Conservation (phyloP, 2,888 invertebrate genomes). For the Rambutsinella grinnellia region DNA sequence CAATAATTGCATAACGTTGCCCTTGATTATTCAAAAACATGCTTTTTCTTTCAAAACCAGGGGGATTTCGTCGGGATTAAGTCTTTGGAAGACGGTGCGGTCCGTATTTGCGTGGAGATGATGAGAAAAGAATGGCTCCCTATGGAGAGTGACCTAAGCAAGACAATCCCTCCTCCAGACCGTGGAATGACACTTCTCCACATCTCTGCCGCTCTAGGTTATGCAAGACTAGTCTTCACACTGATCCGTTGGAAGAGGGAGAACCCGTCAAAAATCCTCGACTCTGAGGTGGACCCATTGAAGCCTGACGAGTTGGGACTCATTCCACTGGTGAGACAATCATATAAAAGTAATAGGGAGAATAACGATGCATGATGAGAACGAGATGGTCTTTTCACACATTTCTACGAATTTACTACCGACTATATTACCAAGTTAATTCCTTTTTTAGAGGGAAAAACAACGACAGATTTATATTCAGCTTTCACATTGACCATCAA, state of each 20-base stretch:
- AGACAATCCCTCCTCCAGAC: constrained; percentile 70
- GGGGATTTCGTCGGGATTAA: constrained; percentile 73
- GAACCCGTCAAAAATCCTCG: constrained; percentile 86
- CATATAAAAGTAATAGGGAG: constrained; percentile 44
- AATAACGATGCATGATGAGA: background rate
- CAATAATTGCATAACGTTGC: no score
- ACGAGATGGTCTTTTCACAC: background rate
- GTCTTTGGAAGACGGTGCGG: constrained; percentile 82
- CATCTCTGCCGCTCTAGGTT: constrained; percentile 91
- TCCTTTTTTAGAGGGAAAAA: no score
- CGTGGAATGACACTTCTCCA: constrained; percentile 86
- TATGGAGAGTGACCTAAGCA: constrained; percentile 66
- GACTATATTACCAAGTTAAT: no score
- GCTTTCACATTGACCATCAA: constrained; percentile 10
- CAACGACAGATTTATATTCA: constrained; percentile 28
- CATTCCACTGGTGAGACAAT: constrained; percentile 91
- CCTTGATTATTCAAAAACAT: no score
- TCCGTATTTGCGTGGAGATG: constrained; percentile 85
- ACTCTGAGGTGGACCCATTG: constrained; percentile 92
- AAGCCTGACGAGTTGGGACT: constrained; percentile 90
- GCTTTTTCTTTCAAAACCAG: no score
- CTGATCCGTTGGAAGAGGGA: constrained; percentile 90
- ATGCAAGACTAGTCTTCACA: constrained; percentile 84
- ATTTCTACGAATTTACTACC: background rate
- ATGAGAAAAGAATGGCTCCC: constrained; percentile 74